Base-by-base conservation (phyloP, 1,140 invertebrate genomes). In the Aleiodes sp. region DNA sequence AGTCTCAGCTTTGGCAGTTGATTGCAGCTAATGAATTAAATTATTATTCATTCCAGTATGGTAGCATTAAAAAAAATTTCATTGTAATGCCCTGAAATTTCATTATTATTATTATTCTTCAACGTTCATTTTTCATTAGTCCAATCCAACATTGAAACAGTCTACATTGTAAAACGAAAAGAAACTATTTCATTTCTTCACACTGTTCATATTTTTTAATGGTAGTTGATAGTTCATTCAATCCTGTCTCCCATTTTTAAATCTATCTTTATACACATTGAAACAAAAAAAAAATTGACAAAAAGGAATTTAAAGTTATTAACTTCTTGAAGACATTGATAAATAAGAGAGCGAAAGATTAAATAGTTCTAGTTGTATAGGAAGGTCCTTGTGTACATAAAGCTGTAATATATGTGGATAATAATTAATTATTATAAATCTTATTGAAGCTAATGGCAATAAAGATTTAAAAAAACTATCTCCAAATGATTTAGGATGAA, bases 391-490 rank as follows among this genome's bases (percentile, higher is more conserved):
- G 82, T n/a, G n/a, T 84, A 82, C 72, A 82, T 82, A 83, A 80
- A 79, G 77, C 71, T 83, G 82, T 84, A 83, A 82, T 74, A 84
- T 84, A 84, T 83, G 80, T 83, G 80, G 77, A 84, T 84, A 82
- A 77, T 74, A 77, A 74, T n/a, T 52, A 62, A 75, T 82, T 79
- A 80, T 82, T 77, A 80, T 78, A 79, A 80, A 81, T 70, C 74
- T 68, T 73, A 77, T 59, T 78, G 72, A 81, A 71, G 73, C 73
- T 80, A 80, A 82, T 81, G 76, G 78, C 77, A 82, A 83, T 82
- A 82, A 81, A 80, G 71, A 79, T 73, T 31, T 33, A 33, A 33
- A n/a, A n/a, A 80, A 79, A 75, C 62, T 70, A 75, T 78, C 78
- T 81, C 74, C 74, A 80, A 80, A 78, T 76, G 74, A 78, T 63